These are phyloP conservation scores for Peromyscus melanophrys DNA, from an alignment of 2,797 vertebrate genomes.

Conservation along the genomic window DNA sequence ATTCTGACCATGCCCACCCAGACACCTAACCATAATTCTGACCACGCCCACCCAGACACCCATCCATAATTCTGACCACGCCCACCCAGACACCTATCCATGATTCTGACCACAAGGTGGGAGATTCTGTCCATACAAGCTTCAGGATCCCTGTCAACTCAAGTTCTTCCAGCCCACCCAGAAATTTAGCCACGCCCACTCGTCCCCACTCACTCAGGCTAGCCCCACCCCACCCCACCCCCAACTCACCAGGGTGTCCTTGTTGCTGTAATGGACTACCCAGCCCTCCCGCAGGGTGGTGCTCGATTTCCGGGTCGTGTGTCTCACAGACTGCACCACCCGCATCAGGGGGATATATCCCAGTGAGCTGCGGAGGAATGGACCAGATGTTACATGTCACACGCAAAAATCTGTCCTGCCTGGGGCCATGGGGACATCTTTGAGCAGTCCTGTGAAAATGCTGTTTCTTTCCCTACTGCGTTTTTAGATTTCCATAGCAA, in stretches of 20 bases:
- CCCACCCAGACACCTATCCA: background rate
- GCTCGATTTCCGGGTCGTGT: constrained; percentile 95
- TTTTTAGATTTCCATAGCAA: background rate
- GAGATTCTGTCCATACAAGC: background rate
- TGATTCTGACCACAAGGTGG: too few relatives aligned
- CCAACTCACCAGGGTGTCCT: constrained; percentile 95
- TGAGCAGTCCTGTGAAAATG: background rate
- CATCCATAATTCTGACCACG: too few relatives aligned
- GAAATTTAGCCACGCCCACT: background rate
- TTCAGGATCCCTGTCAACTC: background rate
- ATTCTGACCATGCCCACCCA: background rate
- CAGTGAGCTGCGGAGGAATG: constrained; percentile 86
- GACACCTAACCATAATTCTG: too few relatives aligned
- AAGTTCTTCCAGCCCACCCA: background rate
- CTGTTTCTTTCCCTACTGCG: background rate
- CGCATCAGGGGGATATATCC: constrained; percentile 96
- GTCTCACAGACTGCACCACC: constrained; percentile 95
- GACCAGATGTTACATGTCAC: background rate
- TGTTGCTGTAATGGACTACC: constrained; percentile 97
- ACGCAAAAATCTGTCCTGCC: background rate
- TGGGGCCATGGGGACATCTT: background rate
- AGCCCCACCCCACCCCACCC: accelerated
- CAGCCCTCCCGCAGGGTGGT: constrained; percentile 95
- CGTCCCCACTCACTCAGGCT: too few relatives aligned
- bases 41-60: background rate